Conservation (phyloP, 2,797 vertebrate genomes). For the Takifugu ocellatus region DNA sequence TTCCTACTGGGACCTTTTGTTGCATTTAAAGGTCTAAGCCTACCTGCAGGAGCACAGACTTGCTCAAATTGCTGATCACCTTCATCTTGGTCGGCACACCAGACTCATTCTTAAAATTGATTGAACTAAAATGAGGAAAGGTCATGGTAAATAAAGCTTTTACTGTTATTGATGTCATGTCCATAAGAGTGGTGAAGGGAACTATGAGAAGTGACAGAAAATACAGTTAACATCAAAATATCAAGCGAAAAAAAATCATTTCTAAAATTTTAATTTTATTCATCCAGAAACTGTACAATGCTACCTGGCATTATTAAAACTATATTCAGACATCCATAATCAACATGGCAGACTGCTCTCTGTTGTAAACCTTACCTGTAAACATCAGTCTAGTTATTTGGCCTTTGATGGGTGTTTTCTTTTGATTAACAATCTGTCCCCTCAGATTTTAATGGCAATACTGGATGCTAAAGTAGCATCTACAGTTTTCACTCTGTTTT, state of each 20-base stretch:
- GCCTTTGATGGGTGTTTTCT: slow-evolving; percentile 11
- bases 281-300: too few relatives aligned
- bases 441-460: slow-evolving; percentile 19
- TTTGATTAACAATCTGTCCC: slow-evolving; percentile 18
- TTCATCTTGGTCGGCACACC: slow-evolving; percentile 10
- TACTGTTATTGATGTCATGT: slow-evolving; percentile 19
- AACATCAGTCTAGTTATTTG: slow-evolving; percentile 16
- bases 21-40: slow-evolving; percentile 36
- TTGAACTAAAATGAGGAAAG: slow-evolving; percentile 52
- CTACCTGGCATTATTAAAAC: too few relatives aligned
- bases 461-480: slow-evolving; percentile 5
- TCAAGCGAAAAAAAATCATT: not conserved
- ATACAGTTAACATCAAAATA: not conserved
- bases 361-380: slow-evolving; percentile 5
- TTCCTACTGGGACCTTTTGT: slow-evolving; percentile 43
- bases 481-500: slow-evolving; percentile 10
- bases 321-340: too few relatives aligned
- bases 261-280: too few relatives aligned
- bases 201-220: not conserved
- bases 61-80: slow-evolving; percentile 13
- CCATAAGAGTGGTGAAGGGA: slow-evolving; percentile 1
- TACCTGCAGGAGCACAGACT: slow-evolving; percentile 18
- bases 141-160: slow-evolving; percentile 45
- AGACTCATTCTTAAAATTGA: slow-evolving; percentile 44
- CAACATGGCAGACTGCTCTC: too few relatives aligned